phyloP scores from a whole-genome alignment of 1,140 invertebrate genomes.

The Nomia melanderi region DNA sequence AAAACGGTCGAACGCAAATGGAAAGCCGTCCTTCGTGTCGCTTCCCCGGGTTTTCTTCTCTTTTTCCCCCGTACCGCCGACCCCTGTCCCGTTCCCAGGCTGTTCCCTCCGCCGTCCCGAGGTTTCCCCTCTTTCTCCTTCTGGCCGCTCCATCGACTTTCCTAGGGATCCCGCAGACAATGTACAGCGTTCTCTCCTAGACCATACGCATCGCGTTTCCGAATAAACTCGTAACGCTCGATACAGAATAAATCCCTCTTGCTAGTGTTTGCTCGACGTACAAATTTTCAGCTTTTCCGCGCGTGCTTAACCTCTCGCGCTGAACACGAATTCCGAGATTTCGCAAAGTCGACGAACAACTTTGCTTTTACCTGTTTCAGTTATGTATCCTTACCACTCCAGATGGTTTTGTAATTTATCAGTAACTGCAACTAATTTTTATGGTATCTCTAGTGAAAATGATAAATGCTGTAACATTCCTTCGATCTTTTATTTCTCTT shows the following conservation, averaged over 20 bases:
- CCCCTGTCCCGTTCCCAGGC: background rate
- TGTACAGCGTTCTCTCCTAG: constrained; percentile 46
- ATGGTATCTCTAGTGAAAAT: too few relatives aligned
- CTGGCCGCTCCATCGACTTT: constrained; percentile 43
- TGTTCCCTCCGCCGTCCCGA: too few relatives aligned
- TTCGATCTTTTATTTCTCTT: too few relatives aligned
- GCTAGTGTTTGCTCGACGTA: constrained; percentile 1
- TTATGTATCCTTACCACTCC: too few relatives aligned
- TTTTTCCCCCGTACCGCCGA: background rate
- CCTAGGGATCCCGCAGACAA: constrained; percentile 44
- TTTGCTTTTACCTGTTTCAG: background rate
- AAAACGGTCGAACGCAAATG: constrained; percentile 51
- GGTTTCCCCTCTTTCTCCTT: constrained; percentile 34
- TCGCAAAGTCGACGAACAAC: too few relatives aligned
- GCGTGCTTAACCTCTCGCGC: too few relatives aligned
- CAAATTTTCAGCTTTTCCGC: too few relatives aligned
- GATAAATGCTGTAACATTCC: too few relatives aligned
- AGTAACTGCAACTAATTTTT: too few relatives aligned
- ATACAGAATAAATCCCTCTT: constrained; percentile 26
- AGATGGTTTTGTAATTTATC: too few relatives aligned
- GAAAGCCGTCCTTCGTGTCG: constrained; percentile 38
- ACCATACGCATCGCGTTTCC: constrained; percentile 8
- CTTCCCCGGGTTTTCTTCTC: constrained; percentile 35
- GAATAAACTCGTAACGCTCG: constrained; percentile 13
- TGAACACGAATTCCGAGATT: too few relatives aligned